These are phyloP conservation scores for Cepaea nemoralis DNA, from an alignment of 1,140 invertebrate species.

Conservation along the genomic window DNA sequence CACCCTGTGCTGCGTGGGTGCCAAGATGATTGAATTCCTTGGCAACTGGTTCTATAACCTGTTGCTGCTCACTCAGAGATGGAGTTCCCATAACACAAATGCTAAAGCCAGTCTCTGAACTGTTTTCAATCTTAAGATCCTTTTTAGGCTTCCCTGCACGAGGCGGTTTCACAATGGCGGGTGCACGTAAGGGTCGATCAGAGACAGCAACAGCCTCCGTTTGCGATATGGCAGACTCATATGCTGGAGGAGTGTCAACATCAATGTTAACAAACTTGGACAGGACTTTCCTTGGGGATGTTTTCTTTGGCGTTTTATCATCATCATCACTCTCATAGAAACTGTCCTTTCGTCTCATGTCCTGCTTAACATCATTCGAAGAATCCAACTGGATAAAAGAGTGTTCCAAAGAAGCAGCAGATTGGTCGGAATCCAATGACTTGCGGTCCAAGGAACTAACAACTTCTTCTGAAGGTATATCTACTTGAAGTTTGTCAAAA, in stretches of 20 bases:
- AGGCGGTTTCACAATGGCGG: background rate
- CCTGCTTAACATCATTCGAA: constrained; percentile 40
- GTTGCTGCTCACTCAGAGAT: background rate
- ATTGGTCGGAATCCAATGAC: constrained; percentile 28
- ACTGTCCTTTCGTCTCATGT: constrained; percentile 58
- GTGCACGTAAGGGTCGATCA: constrained; percentile 29
- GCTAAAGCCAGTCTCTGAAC: background rate
- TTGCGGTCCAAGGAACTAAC: constrained; percentile 16
- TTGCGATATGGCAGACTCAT: constrained; percentile 48
- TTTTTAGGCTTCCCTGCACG: background rate
- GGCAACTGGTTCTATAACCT: background rate
- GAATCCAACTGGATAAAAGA: constrained; percentile 29
- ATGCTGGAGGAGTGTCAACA: constrained; percentile 46
- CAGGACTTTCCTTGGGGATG: constrained; percentile 35
- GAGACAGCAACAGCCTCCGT: constrained; percentile 36
- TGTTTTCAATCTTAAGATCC: background rate
- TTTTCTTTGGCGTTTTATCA: constrained; percentile 36
- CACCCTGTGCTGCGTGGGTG: constrained; percentile 48
- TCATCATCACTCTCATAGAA: constrained; percentile 68
- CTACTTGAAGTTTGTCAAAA: constrained; percentile 1
- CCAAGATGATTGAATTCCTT: constrained; percentile 33
- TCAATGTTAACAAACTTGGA: constrained; percentile 16
- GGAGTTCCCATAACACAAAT: background rate
- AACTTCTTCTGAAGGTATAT: background rate
- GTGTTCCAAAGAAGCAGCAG: constrained; percentile 15